Percentiles rank a stretch among this genome's conserved stretches.
phyloP scores from a whole-genome alignment of 2,113 vertebrate genomes.

The Neofelis nebulosa region DNA sequence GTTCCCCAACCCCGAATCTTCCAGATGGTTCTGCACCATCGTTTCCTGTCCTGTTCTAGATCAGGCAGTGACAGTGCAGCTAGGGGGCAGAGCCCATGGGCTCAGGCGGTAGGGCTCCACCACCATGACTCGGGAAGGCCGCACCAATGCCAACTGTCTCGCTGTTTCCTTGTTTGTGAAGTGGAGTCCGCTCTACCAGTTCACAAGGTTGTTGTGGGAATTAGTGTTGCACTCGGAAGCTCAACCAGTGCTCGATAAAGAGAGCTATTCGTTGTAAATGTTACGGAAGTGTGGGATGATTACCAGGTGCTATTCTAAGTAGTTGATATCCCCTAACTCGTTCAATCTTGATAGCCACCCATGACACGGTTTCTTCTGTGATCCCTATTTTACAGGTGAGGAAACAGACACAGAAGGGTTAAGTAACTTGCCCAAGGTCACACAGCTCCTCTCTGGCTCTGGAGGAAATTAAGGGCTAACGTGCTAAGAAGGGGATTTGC shows the following conservation, averaged over 20 bases:
- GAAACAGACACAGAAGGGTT: background rate
- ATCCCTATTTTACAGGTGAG: background rate
- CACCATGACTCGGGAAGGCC: too few relatives aligned
- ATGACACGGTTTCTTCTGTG: background rate
- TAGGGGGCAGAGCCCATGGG: background rate
- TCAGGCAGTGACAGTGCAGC: too few relatives aligned
- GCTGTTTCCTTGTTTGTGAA: background rate
- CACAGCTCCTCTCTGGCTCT: background rate
- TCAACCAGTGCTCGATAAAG: rapidly evolving
- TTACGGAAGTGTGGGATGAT: rapidly evolving
- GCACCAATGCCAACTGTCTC: rapidly evolving
- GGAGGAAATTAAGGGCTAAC: background rate
- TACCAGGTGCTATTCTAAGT: rapidly evolving
- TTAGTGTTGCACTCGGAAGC: background rate
- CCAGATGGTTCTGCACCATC: too few relatives aligned
- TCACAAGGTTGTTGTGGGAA: rapidly evolving
- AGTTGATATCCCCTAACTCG: background rate
- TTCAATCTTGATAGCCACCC: too few relatives aligned
- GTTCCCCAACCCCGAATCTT: too few relatives aligned
- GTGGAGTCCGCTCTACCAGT: rapidly evolving
- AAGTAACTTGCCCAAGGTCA: background rate
- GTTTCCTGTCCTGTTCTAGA: background rate
- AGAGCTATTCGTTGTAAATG: too few relatives aligned
- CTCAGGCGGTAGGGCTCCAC: background rate
- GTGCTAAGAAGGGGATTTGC: too few relatives aligned